These are phyloP conservation scores for Drymonia ruficornis DNA, from an alignment of 2,888 invertebrate genomes.

Conservation along the genomic window DNA sequence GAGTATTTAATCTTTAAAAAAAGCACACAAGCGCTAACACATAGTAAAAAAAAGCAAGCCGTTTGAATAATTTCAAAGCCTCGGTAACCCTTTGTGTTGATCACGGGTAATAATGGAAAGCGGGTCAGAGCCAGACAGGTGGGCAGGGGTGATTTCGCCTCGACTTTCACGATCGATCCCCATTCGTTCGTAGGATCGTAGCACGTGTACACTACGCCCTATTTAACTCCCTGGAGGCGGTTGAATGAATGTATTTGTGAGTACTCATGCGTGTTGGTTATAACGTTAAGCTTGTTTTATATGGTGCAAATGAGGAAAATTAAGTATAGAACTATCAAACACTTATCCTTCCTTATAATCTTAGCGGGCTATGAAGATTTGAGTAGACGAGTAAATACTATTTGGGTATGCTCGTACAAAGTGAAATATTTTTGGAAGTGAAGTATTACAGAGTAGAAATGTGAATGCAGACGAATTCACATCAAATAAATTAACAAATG, in stretches of 20 bases:
- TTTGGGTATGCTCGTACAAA: too few species aligned
- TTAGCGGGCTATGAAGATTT: not conserved
- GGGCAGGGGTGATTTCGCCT: constrained; percentile 36
- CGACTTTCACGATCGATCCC: constrained; percentile 30
- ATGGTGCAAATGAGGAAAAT: not conserved
- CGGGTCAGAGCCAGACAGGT: constrained; percentile 44
- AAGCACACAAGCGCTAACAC: not conserved
- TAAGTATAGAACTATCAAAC: too few species aligned
- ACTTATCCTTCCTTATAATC: not conserved
- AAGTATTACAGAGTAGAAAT: too few species aligned
- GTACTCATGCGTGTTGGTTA: constrained; percentile 6
- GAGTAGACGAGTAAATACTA: too few species aligned
- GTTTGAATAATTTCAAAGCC: constrained; percentile 14
- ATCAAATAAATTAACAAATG: too few species aligned
- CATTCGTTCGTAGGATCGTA: constrained; percentile 21
- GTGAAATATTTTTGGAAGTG: too few species aligned
- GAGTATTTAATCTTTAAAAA: not conserved
- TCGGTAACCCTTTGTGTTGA: constrained; percentile 26
- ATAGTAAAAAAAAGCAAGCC: not conserved
- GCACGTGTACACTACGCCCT: constrained; percentile 38
- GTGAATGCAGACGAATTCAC: too few species aligned
- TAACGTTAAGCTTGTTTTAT: not conserved
- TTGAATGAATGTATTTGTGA: constrained; percentile 32
- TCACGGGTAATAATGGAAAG: constrained; percentile 31
- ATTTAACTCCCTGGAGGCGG: constrained; percentile 28